These are phyloP conservation scores for Clarias magur DNA, from an alignment of 2,113 vertebrate species.

Conservation along the genomic window DNA sequence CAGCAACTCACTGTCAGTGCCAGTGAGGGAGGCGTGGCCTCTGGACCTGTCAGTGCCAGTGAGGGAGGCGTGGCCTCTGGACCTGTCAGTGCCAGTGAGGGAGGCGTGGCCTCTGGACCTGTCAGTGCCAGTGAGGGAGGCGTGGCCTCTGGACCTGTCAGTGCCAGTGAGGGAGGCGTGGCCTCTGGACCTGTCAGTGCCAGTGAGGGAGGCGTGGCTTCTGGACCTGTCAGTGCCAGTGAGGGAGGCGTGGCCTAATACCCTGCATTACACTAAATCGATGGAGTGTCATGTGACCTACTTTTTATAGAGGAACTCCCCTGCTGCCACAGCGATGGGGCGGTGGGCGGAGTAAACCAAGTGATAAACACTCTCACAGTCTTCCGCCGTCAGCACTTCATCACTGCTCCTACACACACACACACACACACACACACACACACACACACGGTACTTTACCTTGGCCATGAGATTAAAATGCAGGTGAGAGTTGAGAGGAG, in stretches of 20 bases:
- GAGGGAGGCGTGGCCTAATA: background rate
- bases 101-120: background rate
- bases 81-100: background rate
- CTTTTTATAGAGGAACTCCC: slow-evolving; percentile 99
- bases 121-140: background rate
- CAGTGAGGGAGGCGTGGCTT: background rate
- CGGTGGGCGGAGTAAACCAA: slow-evolving; percentile 97
- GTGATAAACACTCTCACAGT: slow-evolving; percentile 99
- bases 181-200: background rate
- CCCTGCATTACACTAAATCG: too few relatives aligned
- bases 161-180: background rate
- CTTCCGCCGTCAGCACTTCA: slow-evolving; percentile 95
- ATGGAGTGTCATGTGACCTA: slow-evolving; percentile 65
- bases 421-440: slow-evolving; percentile 47
- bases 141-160: background rate
- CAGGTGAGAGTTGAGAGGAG: background rate
- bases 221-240: background rate
- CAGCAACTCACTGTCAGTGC: background rate
- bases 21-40: too few relatives aligned
- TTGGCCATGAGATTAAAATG: background rate
- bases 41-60: background rate
- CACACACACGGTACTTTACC: background rate
- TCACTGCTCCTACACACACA: slow-evolving; percentile 87
- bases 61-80: background rate
- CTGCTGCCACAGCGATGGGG: slow-evolving; percentile 94